These are phyloP conservation scores for Macropis europaea DNA, from an alignment of 2,888 invertebrate genomes.

Conservation along the genomic window DNA sequence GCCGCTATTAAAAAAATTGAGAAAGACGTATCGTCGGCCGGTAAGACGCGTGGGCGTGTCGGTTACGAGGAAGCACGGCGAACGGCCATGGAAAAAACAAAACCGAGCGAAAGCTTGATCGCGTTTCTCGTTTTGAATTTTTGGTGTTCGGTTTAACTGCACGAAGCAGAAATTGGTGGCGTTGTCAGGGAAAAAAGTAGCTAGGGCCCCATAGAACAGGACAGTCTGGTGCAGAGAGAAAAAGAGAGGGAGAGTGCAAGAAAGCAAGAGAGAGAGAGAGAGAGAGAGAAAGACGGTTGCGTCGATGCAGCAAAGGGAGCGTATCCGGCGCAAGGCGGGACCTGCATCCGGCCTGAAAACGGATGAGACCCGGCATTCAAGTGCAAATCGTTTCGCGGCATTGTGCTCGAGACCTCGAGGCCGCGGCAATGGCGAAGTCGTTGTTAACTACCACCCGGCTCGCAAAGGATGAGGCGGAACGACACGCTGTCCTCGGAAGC, in stretches of 20 bases:
- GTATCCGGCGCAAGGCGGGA: conserved; percentile 61
- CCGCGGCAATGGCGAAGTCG: conserved; percentile 36
- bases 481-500: not conserved
- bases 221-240: not conserved
- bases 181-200: not conserved
- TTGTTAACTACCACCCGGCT: conserved; percentile 3
- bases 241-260: not conserved
- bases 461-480: not conserved
- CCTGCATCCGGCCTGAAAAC: conserved; percentile 67
- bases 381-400: conserved; percentile 73
- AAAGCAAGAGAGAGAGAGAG: conserved; percentile 4
- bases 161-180: not conserved
- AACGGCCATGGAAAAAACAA: not conserved
- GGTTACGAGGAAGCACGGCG: conserved; percentile 11
- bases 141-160: conserved; percentile 22
- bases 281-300: not conserved
- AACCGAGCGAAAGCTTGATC: not conserved
- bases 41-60: conserved; percentile 25
- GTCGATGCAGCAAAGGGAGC: conserved; percentile 37
- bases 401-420: conserved; percentile 59
- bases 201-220: not conserved
- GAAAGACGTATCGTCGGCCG: conserved; percentile 4
- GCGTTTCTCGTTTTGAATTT: conserved; percentile 18
- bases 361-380: conserved; percentile 67
- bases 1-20: conserved; percentile 12